Evolutionary conservation across 2,888 invertebrate species (phyloP), one percentile per base, ranked within the genome.

Genomic region (Hydrotaea cyrtoneurina): DNA sequence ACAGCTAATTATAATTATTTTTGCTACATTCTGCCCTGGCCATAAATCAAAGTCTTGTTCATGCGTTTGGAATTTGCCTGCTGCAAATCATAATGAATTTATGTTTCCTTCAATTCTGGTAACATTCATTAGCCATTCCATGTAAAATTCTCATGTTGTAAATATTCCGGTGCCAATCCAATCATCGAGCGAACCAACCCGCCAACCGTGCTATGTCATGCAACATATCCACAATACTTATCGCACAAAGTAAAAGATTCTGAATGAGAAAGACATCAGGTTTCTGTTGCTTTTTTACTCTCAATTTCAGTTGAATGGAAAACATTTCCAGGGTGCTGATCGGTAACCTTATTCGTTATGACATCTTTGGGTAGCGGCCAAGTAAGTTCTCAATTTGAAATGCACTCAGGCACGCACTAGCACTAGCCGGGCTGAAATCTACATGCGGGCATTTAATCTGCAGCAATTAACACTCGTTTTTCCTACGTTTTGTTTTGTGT

Each of bases 341-440:
- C 64, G 62, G 23, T 66, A 46, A 69, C 64, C 69, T 82, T 13
- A 85, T 77, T 50, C 82, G 39, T 69, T 74, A 39, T 85, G 85
- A 82, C 82, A 82, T 80, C 82, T 80, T 82, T 85, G 85, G 85
- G 73, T 74, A 39, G 21, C 36, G 53, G 85, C 82, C 85, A 50
- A 50, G n/a, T 50, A 7, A 50, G 50, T n/a, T 50, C n/a, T 50
- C 50, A 50, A 50, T n/a, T 15, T 50, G 50, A 15, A 10, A 39
- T 39, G 50, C 15, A 50, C n/a, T 43, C 10, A n/a, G n/a, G 7
- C 50, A 50, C 39, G 10, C 39, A 36, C 36, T 8, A n/a, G n/a
- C 31, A 31, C 7, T 7, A 2, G 7, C 31, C 31, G 31, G 31
- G 31, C 31, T 7, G n/a, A 50, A 50, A n/a, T 50, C 50, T 1